A percentile compares a stretch with the other conserved stretches of the same genome.
Conservation (phyloP, 2,797 vertebrate species). For the Danio choprae region DNA sequence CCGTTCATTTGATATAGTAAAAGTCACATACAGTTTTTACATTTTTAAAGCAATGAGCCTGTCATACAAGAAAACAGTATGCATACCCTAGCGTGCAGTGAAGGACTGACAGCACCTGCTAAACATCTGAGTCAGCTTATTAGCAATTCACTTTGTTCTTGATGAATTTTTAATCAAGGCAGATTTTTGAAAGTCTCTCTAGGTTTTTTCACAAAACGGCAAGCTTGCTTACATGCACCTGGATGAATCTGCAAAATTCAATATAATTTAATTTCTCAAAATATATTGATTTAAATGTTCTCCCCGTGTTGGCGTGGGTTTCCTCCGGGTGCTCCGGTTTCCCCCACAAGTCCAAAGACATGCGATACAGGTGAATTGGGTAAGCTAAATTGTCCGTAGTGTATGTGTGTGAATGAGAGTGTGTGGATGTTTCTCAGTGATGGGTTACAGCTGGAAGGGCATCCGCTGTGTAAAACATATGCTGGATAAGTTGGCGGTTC, state of each 20-base stretch:
- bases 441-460: no score
- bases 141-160: background rate
- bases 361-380: no score
- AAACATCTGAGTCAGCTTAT: background rate
- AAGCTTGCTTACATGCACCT: background rate
- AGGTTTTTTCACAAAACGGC: background rate
- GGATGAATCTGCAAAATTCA: background rate
- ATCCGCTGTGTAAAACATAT: no score
- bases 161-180: conserved; percentile 11
- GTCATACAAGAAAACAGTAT: background rate
- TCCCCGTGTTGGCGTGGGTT: no score
- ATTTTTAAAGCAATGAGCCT: background rate
- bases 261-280: background rate
- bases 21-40: no score
- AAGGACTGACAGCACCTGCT: background rate
- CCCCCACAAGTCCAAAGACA: no score
- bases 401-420: no score
- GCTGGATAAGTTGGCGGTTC: no score
- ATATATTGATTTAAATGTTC: no score
- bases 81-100: background rate
- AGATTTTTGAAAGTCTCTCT: background rate
- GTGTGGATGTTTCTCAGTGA: no score
- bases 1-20: background rate
- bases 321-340: no score
- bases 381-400: no score